phyloP scores from a whole-genome alignment of 2,113 vertebrate species.

The Paramisgurnus dabryanus region DNA sequence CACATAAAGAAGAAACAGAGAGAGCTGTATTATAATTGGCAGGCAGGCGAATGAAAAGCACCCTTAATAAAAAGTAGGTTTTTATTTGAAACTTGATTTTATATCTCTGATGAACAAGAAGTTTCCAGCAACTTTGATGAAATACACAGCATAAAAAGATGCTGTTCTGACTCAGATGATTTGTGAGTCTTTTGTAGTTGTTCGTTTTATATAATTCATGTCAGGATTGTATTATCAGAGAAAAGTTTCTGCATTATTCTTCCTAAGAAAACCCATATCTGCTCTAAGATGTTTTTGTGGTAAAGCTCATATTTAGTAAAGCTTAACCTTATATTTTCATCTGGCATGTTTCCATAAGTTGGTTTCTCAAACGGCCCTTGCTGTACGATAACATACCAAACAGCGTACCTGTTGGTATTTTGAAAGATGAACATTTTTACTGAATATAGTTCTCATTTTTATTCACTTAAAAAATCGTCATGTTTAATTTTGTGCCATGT shows the following conservation, averaged over 20 bases:
- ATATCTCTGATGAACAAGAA: neutral
- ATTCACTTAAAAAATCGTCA: no score
- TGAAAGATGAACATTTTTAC: slow-evolving; percentile 37
- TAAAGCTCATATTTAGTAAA: neutral
- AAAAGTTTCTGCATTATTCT: neutral
- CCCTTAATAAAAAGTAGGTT: slow-evolving; percentile 2
- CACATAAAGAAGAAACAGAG: neutral
- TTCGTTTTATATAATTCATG: neutral
- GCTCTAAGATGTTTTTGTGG: neutral
- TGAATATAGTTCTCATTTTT: slow-evolving; percentile 2
- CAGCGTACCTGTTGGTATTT: slow-evolving; percentile 36
- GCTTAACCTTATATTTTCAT: neutral
- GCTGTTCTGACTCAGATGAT: neutral
- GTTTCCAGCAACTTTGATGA: neutral
- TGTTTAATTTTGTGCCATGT: no score
- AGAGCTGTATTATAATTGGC: slow-evolving; percentile 12
- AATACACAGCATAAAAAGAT: neutral
- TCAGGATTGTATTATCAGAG: neutral
- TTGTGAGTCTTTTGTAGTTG: neutral
- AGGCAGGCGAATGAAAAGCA: neutral
- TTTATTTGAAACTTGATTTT: slow-evolving; percentile 8
- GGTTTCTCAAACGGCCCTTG: neutral
- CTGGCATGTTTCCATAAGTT: neutral
- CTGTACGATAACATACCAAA: slow-evolving; percentile 39
- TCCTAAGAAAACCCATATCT: no score